phyloP scores from a whole-genome alignment of 2,113 vertebrate genomes.

The Aplodontia rufa region DNA sequence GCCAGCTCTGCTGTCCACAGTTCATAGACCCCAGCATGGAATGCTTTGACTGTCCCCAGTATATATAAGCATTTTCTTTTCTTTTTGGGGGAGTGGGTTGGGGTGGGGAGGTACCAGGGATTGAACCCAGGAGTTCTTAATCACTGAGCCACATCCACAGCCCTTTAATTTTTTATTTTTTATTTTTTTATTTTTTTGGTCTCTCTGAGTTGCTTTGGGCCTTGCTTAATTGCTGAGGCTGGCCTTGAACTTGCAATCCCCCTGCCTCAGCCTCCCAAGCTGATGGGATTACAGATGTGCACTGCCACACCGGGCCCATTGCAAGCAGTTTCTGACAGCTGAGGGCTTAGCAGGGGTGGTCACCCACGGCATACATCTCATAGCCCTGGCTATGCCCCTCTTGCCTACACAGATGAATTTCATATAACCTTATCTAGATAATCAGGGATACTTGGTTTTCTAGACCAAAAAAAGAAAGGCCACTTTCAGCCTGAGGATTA shows the following conservation, averaged over 20 bases:
- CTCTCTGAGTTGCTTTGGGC: too few species aligned
- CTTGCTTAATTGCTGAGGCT: too few species aligned
- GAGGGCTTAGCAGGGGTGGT: neutral
- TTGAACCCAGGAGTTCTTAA: too few species aligned
- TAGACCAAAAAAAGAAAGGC: neutral
- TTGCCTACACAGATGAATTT: neutral
- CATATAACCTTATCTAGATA: neutral
- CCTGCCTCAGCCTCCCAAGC: too few species aligned
- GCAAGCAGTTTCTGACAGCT: neutral
- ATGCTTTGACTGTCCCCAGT: neutral
- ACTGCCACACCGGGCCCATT: too few species aligned
- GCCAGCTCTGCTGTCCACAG: neutral
- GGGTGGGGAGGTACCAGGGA: too few species aligned
- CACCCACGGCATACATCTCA: neutral
- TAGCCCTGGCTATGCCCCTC: neutral
- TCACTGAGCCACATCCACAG: too few species aligned
- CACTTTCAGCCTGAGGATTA: neutral
- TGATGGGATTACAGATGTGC: too few species aligned
- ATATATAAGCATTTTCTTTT: neutral
- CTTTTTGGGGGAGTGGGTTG: too few species aligned
- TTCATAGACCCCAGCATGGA: neutral
- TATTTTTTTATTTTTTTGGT: too few species aligned
- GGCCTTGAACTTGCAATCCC: too few species aligned
- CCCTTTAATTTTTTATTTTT: too few species aligned
- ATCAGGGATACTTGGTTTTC: neutral